phyloP scores from a whole-genome alignment of 2,888 invertebrate genomes.

The Drosophila aldrichi region DNA sequence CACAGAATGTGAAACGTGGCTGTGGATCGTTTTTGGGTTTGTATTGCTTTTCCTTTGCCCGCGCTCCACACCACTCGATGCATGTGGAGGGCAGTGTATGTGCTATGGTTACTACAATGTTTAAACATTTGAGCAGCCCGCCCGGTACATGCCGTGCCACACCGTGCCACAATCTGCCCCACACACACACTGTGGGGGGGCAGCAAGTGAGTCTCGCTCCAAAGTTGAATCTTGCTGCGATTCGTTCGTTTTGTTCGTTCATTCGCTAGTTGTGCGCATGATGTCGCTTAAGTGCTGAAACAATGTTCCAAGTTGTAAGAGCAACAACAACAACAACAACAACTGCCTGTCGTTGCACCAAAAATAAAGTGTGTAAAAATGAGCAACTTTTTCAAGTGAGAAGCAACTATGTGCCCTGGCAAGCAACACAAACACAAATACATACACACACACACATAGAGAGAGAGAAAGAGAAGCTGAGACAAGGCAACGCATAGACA shows the following conservation, averaged over 20 bases:
- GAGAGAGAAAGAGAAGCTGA: neutral
- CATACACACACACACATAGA: conserved; percentile 11
- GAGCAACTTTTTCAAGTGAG: conserved; percentile 77
- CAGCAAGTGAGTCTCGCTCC: conserved; percentile 43
- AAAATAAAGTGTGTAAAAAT: conserved; percentile 78
- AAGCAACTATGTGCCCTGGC: conserved; percentile 66
- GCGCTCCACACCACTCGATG: conserved; percentile 2
- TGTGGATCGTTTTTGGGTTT: conserved; percentile 36
- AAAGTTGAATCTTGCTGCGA: conserved; percentile 38
- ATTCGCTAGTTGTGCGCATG: conserved; percentile 61
- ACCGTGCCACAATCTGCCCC: conserved; percentile 28
- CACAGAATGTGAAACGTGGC: conserved; percentile 43
- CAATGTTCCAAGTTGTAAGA: conserved; percentile 80
- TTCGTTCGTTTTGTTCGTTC: conserved; percentile 38
- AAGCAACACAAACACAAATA: conserved; percentile 17
- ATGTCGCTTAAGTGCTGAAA: conserved; percentile 81
- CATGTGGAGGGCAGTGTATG: conserved; percentile 21
- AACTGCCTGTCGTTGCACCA: conserved; percentile 64
- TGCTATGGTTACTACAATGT: conserved; percentile 62
- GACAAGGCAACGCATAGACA: conserved; percentile 35
- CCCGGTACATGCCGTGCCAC: conserved; percentile 39
- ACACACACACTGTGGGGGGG: conserved; percentile 60
- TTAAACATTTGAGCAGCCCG: conserved; percentile 65
- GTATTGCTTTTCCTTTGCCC: conserved; percentile 23
- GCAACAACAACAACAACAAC: conserved; percentile 69